Percentiles rank a stretch among this genome's conserved stretches.
Evolutionary conservation across 35 echinoderm and acorn worm genomes (phyloP).

Genomic region (Heliocidaris erythrogramma): DNA sequence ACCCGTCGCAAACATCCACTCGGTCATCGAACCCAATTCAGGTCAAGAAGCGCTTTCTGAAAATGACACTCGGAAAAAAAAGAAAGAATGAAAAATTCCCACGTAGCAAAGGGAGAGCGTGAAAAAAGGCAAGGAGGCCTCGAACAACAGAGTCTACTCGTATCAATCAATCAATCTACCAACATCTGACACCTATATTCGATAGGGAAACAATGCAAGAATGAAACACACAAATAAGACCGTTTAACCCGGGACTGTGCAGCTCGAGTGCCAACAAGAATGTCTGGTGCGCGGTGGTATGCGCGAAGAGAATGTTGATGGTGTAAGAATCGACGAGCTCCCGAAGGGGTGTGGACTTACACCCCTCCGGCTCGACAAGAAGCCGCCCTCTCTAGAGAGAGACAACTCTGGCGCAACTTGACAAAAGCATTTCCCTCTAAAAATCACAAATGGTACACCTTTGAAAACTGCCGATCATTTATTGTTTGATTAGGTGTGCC

Average conservation of each 20-base stretch:
- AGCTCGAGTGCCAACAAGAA: conserved; percentile 11
- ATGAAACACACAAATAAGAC: not conserved
- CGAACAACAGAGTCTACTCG: conserved; percentile 28
- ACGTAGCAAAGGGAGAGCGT: not conserved
- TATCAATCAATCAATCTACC: conserved; percentile 30
- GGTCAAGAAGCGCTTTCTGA: conserved; percentile 28
- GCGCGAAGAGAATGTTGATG: not conserved
- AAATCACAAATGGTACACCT: not conserved
- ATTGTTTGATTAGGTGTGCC: not conserved
- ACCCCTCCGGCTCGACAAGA: conserved; percentile 6
- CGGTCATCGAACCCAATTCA: conserved; percentile 30
- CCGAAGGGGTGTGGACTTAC: conserved; percentile 20
- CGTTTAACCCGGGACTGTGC: conserved; percentile 10
- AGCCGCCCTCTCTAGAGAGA: conserved; percentile 2
- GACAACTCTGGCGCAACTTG: conserved; percentile 7
- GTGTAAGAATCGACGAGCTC: not conserved
- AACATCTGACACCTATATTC: conserved; percentile 18
- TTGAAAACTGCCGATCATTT: not conserved
- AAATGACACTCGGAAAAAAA: conserved; percentile 22
- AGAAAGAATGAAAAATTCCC: not conserved
- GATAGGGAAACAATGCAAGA: conserved; percentile 19
- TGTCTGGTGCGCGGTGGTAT: conserved; percentile 19
- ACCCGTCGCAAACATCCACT: not conserved
- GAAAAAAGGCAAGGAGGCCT: conserved; percentile 31
- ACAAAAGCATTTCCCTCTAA: not conserved